Base-by-base conservation (phyloP, 2,113 vertebrate species). In the Cyanoderma ruficeps region DNA sequence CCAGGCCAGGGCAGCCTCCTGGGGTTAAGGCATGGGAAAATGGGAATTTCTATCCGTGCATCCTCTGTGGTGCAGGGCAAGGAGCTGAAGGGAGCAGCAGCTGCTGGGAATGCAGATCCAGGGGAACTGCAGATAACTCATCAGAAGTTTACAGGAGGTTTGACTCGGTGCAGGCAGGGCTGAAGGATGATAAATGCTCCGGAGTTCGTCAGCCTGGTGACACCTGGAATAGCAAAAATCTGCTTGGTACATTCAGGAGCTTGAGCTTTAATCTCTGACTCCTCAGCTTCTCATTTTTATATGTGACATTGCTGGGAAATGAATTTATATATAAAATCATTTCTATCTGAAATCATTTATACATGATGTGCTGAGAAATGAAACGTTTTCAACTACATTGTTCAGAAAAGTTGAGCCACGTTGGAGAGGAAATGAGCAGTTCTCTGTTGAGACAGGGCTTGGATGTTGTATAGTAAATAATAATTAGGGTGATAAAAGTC, bases 401-500 rank as follows among this genome's bases (percentile, higher is more conserved):
- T 46, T n/a, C 80, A 33, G 67, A 46, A 80, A 83, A 83, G 46
- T 46, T 52, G 72, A 83, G 71, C 57, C 57, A 56, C 41, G 25
- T n/a, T 88, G 83, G 63, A 79, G 86, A 87, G 61, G 93, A 93
- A 95, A 93, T 44, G 49, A 85, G 49, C 39, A 13, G 27, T 56
- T 82, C 76, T 59, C 47, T 87, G 82, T 39, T 71, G 94, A 87
- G 65, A 31, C 41, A 6, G 61, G 67, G 64, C 39, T 80, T 85
- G 78, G 19, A 82, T 79, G 82, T 57, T 72, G 49, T 65, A 42
- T 22, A 52, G 67, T 89, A 95, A 95, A 95, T 94, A 97, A 97
- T 91, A 92, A 96, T 93, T 93, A 90, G 61, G 53, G 53, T 76
- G 65, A 65, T 97, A 94, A 95, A 97, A 94, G 74, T 89, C 94